Base-by-base conservation (phyloP, 2,797 vertebrate species). In the Danio choprae region DNA sequence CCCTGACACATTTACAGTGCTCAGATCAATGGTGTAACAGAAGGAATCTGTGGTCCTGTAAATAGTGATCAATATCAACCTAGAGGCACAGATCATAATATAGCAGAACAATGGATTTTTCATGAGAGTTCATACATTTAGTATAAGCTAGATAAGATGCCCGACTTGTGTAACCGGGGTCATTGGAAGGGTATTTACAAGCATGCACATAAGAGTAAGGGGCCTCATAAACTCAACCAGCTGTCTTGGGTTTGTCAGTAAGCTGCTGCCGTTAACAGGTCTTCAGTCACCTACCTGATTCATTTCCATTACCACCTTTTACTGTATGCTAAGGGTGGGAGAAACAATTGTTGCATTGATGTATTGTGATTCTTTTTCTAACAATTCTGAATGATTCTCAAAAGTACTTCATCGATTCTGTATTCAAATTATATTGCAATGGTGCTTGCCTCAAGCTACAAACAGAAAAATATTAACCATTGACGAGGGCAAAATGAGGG, bases 131-230 rank as follows among this genome's bases (percentile, higher is more conserved):
- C 8, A 10, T 53, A 13, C 1, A 22, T 55, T 74, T n/a, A 46
- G 22, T 62, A 7, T 50, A 8, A 7, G 22, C 0, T 53, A 51
- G 20, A 44, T 79, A 79, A 69, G 78, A 43, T n/a, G 11, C 16
- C 36, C 18, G 68, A 83, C 73, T 50, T 68, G 74, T 81, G 81
- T 72, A 58, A 79, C 46, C 71, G 60, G 79, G 87, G 83, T 92
- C 88, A 90, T 79, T 78, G 79, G 84, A 89, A 83, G 89, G 86
- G 70, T 87, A 89, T 91, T 92, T 90, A 90, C 89, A 89, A 89
- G 86, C 64, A 50, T 20, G 68, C 75, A 72, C 77, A 80, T 53
- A 74, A 73, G 20, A 85, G 82, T 87, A 84, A 51, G 77, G 80
- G 80, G 68, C 51, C 44, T 73, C 20, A 87, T 88, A 90, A 89